Evolutionary conservation across 2,113 vertebrate genomes (phyloP), one percentile per base, ranked within the genome.

Genomic region (Callopanchax toddi): DNA sequence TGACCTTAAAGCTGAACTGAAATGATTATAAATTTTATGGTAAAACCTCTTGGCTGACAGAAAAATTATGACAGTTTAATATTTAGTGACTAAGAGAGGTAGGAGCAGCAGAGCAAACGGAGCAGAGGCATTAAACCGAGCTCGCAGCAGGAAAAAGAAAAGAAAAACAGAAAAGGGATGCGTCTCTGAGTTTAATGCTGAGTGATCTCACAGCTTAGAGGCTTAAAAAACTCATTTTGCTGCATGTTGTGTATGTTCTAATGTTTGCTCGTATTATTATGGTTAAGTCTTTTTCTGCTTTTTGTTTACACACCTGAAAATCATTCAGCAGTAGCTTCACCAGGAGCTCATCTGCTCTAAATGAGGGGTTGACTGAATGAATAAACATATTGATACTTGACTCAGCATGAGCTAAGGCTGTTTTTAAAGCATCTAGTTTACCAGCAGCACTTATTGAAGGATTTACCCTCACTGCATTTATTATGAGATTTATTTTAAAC

Each of bases 171-270:
- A 73, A 39, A 43, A 67, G 46, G 32, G 40, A 50, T 52, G 13
- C 43, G 25, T 58, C 57, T 43, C 39, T 67, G 53, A 73, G 56
- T 74, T 43, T 57, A 50, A 61, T 67, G 59, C 59, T 49, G 60
- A 62, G 25, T 54, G 56, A 68, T n/a, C 11, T 65, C 23, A 43
- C 48, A 57, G 65, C 64, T 63, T 60, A 51, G 23, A 29, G 25
- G 23, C 7, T 62, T 59, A 57, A 44, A 17, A 61, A 57, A 5
- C 15, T 18, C 6, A 32, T 40, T 60, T 29, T n/a, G 11, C 11
- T 56, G 43, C n/a, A 36, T 50, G 20, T 13, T 15, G 25, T 42
- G 20, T 65, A 51, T 67, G 40, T 25, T 12, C 15, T 32, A 32
- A 32, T 50, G 15, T 16, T 16, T 64, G 55, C 65, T 29, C 42